These are phyloP conservation scores for Drosophila pallidifrons DNA, from an alignment of 1,140 invertebrate species.

Conservation along the genomic window DNA sequence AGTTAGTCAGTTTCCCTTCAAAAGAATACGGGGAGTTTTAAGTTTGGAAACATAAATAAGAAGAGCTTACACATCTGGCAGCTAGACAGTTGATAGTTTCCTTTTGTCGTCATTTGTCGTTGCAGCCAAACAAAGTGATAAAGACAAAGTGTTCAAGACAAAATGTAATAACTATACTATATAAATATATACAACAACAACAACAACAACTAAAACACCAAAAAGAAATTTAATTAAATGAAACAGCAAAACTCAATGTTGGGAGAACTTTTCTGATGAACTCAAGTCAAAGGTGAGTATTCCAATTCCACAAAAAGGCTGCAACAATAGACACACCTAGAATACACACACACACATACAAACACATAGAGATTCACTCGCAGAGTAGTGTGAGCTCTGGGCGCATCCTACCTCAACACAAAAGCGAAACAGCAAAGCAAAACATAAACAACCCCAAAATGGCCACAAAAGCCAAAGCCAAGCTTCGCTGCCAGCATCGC, in stretches of 20 bases:
- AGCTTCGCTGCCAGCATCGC: constrained; percentile 15
- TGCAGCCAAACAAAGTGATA: constrained; percentile 78
- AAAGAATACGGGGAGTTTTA: constrained; percentile 4
- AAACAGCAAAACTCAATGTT: constrained; percentile 30
- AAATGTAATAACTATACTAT: constrained; percentile 69
- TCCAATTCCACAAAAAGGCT: constrained; percentile 21
- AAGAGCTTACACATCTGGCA: constrained; percentile 16
- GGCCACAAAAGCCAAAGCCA: constrained; percentile 40
- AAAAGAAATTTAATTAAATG: constrained; percentile 30
- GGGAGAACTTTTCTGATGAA: constrained; percentile 39
- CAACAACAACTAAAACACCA: constrained; percentile 22
- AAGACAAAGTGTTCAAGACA: constrained; percentile 81
- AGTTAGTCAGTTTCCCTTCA: constrained; percentile 13
- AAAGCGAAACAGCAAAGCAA: constrained; percentile 65
- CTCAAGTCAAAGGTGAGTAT: constrained; percentile 71
- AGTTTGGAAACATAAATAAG: constrained; percentile 4
- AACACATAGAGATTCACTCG: background rate
- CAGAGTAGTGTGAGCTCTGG: constrained; percentile 23
- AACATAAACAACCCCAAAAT: constrained; percentile 76
- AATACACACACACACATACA: constrained; percentile 8
- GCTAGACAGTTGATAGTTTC: constrained; percentile 67
- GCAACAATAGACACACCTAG: constrained; percentile 49
- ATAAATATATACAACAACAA: constrained; percentile 42
- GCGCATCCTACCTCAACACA: constrained; percentile 74
- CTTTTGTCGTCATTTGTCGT: constrained; percentile 9